Base-by-base conservation (phyloP, 2,888 invertebrate species). In the Erannis defoliaria region DNA sequence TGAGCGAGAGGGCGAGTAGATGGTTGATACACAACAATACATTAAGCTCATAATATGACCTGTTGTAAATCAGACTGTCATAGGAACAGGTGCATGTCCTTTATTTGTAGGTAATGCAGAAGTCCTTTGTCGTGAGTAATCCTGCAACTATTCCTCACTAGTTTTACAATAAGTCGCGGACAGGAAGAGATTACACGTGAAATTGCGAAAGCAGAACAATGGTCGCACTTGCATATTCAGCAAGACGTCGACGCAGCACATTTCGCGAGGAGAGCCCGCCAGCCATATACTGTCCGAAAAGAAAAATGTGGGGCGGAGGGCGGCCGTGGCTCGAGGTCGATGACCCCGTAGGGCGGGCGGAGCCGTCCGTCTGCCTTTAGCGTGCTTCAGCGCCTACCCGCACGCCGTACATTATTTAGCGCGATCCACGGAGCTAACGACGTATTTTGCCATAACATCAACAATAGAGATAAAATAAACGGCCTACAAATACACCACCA, bases 141-240 rank as follows among this genome's bases (percentile, higher is more conserved):
- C 58, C 56, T 66, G 56, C 42, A 35, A 49, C 56, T 50, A 51
- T 51, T 54, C 62, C 58, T 65, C 50, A 53, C 57, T 54, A 64
- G 65, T 58, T 67, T 62, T 66, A 66, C 64, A 66, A 64, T 69
- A 73, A 70, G 73, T 68, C 71, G 73, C 66, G 66, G 64, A 71
- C 74, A 74, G 77, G 81, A 84, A 82, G 74, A 84, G 84, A 89
- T 90, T 90, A 88, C 86, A 85, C 78, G 84, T 85, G 84, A 84
- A 86, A 88, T 89, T 89, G 88, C 86, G 78, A 85, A 82, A 81
- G 75, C 83, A 77, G 87, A 86, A 91, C 89, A 90, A 90, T 89
- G 76, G 85, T 81, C 80, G 81, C 80, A 81, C 85, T 82, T 81
- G 81, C 81, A 82, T 86, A 88, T 86, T 89, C 86, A 85, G 84